Percentiles rank a stretch among this genome's conserved stretches.
Evolutionary conservation across 2,888 invertebrate genomes (phyloP).

Genomic region (Arrhopalites spinosus): DNA sequence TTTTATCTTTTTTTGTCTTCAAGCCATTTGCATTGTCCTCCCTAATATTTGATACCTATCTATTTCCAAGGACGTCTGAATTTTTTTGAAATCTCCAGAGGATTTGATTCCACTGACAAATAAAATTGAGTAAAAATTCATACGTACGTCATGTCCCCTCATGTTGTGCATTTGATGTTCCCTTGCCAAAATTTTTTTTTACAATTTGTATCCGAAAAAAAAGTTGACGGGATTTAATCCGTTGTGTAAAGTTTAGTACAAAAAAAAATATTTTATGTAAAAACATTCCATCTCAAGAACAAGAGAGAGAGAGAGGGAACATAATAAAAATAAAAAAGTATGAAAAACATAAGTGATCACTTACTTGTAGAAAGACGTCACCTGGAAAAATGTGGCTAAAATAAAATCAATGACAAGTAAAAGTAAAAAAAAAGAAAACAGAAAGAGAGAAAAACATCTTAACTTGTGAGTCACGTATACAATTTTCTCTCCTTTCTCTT

Average conservation of each 20-base stretch:
- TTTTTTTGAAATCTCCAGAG: neutral
- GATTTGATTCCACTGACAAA: neutral
- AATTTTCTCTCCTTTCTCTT: constrained; percentile 29
- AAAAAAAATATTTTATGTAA: neutral
- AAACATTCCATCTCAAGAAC: neutral
- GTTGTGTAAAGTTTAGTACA: neutral
- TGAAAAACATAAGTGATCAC: too few relatives aligned
- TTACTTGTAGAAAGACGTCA: too few relatives aligned
- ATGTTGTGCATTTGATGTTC: neutral
- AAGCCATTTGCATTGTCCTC: too few relatives aligned
- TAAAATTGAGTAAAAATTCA: neutral
- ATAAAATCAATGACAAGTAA: constrained; percentile 39
- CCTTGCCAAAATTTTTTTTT: too few relatives aligned
- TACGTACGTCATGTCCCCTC: neutral
- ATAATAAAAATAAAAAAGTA: neutral
- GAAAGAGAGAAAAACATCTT: too few relatives aligned
- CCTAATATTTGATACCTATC: too few relatives aligned
- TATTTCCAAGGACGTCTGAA: too few relatives aligned
- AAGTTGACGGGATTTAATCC: neutral
- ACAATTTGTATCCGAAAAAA: too few relatives aligned
- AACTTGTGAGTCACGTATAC: constrained; percentile 48
- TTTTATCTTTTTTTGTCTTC: too few relatives aligned
- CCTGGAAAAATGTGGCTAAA: constrained; percentile 33
- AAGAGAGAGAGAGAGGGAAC: neutral
- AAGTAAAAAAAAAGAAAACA: constrained; percentile 23